These are phyloP conservation scores for Halichoeres trimaculatus DNA, from an alignment of 2,113 vertebrate species.

Conservation along the genomic window DNA sequence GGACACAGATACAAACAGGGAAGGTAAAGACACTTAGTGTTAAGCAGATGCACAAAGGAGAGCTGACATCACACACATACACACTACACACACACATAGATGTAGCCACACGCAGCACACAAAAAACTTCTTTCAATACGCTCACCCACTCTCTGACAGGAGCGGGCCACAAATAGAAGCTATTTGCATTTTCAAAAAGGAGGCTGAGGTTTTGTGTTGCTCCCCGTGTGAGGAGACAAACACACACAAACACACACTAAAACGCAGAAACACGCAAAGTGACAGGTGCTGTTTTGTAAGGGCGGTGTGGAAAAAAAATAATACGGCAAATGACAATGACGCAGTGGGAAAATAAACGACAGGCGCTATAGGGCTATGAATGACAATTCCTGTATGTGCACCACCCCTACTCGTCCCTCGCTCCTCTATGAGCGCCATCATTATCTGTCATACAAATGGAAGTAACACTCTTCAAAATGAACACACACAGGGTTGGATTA, in stretches of 20 bases:
- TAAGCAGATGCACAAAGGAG: constrained; percentile 37
- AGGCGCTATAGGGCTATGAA: constrained; percentile 52
- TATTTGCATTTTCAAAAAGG: constrained; percentile 77
- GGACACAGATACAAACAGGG: constrained; percentile 33
- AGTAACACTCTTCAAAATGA: constrained; percentile 31
- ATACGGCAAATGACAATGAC: constrained; percentile 58
- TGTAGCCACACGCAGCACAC: constrained; percentile 21
- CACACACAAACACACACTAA: not conserved
- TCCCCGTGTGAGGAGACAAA: constrained; percentile 34
- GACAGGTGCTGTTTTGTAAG: constrained; percentile 56
- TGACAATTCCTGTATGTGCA: constrained; percentile 54
- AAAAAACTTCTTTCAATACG: constrained; percentile 55
- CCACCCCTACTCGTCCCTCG: constrained; percentile 44
- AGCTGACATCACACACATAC: constrained; percentile 4
- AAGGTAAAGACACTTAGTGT: constrained; percentile 28
- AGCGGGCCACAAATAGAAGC: constrained; percentile 72
- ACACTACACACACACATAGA: constrained; percentile 9
- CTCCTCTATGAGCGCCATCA: constrained; percentile 49
- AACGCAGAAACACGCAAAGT: constrained; percentile 13
- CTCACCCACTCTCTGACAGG: constrained; percentile 65
- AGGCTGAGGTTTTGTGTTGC: constrained; percentile 53
- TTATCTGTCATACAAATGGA: constrained; percentile 59
- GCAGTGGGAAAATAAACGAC: constrained; percentile 53
- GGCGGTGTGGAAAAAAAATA: constrained; percentile 10
- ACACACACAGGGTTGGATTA: constrained; percentile 46